Base-by-base conservation (phyloP, 53 echinoderm and acorn worm species). In the Astropecten irregularis region DNA sequence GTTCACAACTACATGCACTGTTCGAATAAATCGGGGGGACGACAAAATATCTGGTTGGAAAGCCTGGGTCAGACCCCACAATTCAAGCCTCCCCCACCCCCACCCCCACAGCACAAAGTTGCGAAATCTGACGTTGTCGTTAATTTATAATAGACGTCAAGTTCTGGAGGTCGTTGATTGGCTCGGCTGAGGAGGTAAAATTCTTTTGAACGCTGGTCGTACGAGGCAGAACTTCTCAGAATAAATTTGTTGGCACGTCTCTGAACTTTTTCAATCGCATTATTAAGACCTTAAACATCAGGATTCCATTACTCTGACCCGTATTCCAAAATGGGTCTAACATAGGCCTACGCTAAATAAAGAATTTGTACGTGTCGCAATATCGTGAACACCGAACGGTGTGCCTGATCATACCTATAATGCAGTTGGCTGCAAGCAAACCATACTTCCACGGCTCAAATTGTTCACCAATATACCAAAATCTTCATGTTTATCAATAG, bases 171-270 rank as follows among this genome's bases (percentile, higher is more conserved):
- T 26, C 67, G 10, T 67, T 71, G 52, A 71, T 71, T 32, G 15
- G 48, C 52, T 50, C 11, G 72, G 52, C 52, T 51, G 26, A 71
- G 49, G 72, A 71, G 72, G 52, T 50, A 19, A 13, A 71, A 16
- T 30, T 51, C 72, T 51, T 51, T 51, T n/a, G 50, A n/a, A 21
- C 6, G 52, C 33, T 71, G 31, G 9, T 51, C 52, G 6, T 71
- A 71, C 9, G 72, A 33, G 52, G 72, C 72, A 71, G 72, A 71
- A 35, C 52, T 71, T 71, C 52, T 44, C 21, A 49, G 52, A 33
- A 51, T 50, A 35, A 51, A 51, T 51, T 71, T 71, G 5, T 15
- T 51, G 49, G 72, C 19, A 40, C 14, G 67, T 40, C 67, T 67
- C 67, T 67, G 42, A 39, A 54, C 54, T 54, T 37, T 66, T 66